These are phyloP conservation scores for Pentalonia nigronervosa DNA, from an alignment of 1,140 invertebrate species.

Conservation along the genomic window DNA sequence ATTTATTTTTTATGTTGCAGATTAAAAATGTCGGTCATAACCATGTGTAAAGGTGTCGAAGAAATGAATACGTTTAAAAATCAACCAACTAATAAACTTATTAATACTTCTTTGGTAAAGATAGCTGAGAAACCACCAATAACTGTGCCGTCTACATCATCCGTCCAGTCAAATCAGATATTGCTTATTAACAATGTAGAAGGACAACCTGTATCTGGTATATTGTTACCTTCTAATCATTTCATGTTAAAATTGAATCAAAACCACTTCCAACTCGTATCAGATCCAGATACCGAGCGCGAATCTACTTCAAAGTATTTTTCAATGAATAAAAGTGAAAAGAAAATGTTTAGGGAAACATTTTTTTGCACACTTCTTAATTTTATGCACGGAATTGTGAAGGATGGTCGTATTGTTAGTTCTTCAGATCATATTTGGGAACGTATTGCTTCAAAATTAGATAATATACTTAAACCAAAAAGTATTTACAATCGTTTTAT, in stretches of 20 bases:
- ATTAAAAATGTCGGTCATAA: constrained; percentile 22
- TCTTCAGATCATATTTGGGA: constrained; percentile 47
- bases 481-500: constrained; percentile 54
- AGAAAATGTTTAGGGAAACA: constrained; percentile 53
- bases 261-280: background rate
- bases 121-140: background rate
- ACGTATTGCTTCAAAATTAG: constrained; percentile 31
- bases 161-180: constrained; percentile 22
- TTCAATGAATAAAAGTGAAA: constrained; percentile 53
- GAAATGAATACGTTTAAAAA: constrained; percentile 42
- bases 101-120: constrained; percentile 5
- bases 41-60: background rate
- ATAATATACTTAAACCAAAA: constrained; percentile 52
- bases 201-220: constrained; percentile 40
- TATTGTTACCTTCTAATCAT: constrained; percentile 44
- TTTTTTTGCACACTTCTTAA: constrained; percentile 34
- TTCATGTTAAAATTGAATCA: constrained; percentile 54
- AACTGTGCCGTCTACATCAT: constrained; percentile 12
- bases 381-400: constrained; percentile 39
- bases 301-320: constrained; percentile 51
- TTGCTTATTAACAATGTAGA: constrained; percentile 36
- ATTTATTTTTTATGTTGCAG: constrained; percentile 38
- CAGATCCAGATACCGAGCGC: background rate
- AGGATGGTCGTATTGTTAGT: constrained; percentile 34
- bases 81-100: constrained; percentile 18